phyloP scores from a whole-genome alignment of 2,888 invertebrate genomes.

The Cheilosia urbana region DNA sequence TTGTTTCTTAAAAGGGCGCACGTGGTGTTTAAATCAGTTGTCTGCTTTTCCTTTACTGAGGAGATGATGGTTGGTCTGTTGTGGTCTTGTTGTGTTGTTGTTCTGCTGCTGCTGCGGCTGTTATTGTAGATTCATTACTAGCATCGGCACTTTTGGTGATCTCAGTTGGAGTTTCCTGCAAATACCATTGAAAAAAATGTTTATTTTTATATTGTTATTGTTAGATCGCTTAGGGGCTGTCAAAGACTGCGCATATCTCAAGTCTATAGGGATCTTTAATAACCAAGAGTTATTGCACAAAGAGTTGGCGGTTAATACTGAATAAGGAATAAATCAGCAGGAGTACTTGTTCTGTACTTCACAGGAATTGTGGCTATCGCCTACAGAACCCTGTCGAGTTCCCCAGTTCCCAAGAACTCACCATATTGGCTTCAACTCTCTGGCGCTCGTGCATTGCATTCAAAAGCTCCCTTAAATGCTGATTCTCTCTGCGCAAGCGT shows the following conservation, averaged over 20 bases:
- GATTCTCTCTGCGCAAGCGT: constrained; percentile 88
- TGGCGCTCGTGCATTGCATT: constrained; percentile 86
- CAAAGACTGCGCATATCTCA: too few species aligned
- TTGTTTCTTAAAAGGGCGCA: constrained; percentile 72
- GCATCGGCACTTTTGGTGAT: constrained; percentile 80
- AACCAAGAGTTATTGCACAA: too few species aligned
- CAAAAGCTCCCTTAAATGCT: constrained; percentile 89
- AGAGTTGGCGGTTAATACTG: too few species aligned
- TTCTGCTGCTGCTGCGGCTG: constrained; percentile 34
- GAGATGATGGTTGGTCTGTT: constrained; percentile 67
- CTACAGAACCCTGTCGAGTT: too few species aligned
- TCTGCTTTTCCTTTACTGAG: constrained; percentile 34
- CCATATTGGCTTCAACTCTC: constrained; percentile 83
- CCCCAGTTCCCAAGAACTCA: constrained; percentile 66
- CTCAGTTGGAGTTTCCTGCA: constrained; percentile 82
- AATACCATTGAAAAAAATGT: not conserved
- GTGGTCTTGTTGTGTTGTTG: constrained; percentile 52
- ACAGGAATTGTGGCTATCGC: too few species aligned
- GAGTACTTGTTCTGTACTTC: too few species aligned
- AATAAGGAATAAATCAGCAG: too few species aligned
- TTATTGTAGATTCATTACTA: constrained; percentile 77
- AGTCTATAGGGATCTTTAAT: too few species aligned
- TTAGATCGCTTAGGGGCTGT: too few species aligned
- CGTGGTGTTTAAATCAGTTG: constrained; percentile 59
- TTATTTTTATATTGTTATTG: not conserved